These are phyloP conservation scores for Lophura nycthemera DNA, from an alignment of 2,113 vertebrate genomes.

Conservation along the genomic window DNA sequence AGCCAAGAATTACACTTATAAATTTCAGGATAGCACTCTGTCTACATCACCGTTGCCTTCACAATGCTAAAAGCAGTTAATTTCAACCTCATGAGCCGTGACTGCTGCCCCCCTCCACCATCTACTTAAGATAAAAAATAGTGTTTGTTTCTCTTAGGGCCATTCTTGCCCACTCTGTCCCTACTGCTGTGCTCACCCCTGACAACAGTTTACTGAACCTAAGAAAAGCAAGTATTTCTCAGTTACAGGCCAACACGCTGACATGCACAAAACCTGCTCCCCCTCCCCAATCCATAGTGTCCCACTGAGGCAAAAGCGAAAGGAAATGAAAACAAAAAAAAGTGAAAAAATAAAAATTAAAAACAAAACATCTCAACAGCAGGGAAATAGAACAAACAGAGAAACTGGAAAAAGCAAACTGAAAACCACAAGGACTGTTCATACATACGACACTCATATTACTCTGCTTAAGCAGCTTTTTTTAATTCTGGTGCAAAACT, in stretches of 20 bases:
- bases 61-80: background rate
- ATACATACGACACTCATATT: rapidly evolving
- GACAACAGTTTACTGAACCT: background rate
- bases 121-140: conserved; percentile 42
- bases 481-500: background rate
- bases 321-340: background rate
- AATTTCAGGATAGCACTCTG: conserved; percentile 10
- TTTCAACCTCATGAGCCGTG: background rate
- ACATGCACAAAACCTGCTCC: background rate
- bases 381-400: background rate
- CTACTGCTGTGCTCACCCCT: background rate
- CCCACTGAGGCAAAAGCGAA: background rate
- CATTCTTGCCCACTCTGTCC: background rate
- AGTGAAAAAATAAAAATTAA: rapidly evolving
- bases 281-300: background rate
- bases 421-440: background rate
- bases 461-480: background rate
- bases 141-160: conserved; percentile 3
- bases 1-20: conserved; percentile 16
- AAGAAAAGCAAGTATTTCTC: background rate
- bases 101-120: background rate
- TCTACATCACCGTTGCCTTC: background rate
- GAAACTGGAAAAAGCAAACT: background rate
- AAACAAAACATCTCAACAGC: background rate
- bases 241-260: background rate